Evolutionary conservation across 2,797 vertebrate genomes (phyloP).

Genomic region (Melanotaenia parkinsoni): DNA sequence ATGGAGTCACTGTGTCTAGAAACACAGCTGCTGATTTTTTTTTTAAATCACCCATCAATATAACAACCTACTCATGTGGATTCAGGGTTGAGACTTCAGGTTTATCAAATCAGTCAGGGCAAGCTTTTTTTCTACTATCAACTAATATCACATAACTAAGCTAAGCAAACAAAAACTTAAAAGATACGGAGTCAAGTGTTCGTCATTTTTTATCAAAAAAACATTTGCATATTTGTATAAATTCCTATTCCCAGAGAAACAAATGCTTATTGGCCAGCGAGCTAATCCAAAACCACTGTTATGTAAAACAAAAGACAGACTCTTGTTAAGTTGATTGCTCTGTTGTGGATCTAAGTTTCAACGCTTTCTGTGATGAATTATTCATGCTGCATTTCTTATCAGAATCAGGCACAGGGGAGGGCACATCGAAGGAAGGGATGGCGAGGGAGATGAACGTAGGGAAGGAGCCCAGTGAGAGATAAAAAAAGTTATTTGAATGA

Average conservation of each 20-base stretch:
- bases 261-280: constrained; percentile 22
- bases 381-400: constrained; percentile 54
- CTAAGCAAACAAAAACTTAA: neutral
- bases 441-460: neutral
- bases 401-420: constrained; percentile 45
- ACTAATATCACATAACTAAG: constrained; percentile 35
- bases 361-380: constrained; percentile 60
- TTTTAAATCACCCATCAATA: constrained; percentile 26
- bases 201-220: neutral
- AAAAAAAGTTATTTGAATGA: constrained; percentile 36
- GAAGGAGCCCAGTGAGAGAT: neutral
- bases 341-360: constrained; percentile 33
- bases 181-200: constrained; percentile 11
- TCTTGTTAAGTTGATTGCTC: constrained; percentile 51
- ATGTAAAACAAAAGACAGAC: constrained; percentile 37
- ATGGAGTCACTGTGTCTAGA: constrained; percentile 49
- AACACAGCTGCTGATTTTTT: constrained; percentile 28
- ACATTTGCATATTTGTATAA: constrained; percentile 34
- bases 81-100: constrained; percentile 1
- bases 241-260: constrained; percentile 29
- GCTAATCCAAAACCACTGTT: constrained; percentile 25
- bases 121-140: constrained; percentile 32
- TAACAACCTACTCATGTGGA: neutral
- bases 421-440: constrained; percentile 3
- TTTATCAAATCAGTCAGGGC: constrained; percentile 14